These are phyloP conservation scores for Spatula clypeata DNA, from an alignment of 2,797 vertebrate genomes.

Conservation along the genomic window DNA sequence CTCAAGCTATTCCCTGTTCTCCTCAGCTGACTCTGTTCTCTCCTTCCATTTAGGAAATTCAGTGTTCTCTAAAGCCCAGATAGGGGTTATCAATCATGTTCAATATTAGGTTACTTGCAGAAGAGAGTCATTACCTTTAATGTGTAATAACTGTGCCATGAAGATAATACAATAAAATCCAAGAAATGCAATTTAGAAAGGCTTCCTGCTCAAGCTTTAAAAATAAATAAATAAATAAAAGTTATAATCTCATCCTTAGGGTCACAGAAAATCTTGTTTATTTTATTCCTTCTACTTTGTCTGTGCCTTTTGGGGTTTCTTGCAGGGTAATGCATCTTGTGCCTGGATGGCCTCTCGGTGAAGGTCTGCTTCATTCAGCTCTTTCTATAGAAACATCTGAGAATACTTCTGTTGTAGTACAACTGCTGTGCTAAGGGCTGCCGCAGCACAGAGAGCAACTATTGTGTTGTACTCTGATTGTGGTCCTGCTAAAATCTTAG, in stretches of 20 bases:
- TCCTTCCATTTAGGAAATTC: conserved; percentile 64
- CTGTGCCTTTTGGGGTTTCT: conserved; percentile 58
- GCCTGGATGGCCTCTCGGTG: background rate
- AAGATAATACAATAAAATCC: conserved; percentile 83
- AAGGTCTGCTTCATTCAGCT: background rate
- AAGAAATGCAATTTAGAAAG: conserved; percentile 83
- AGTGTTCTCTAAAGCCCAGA: conserved; percentile 63
- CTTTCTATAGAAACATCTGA: background rate
- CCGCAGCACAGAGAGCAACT: background rate
- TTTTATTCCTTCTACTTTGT: conserved; percentile 68
- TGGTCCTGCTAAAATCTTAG: background rate
- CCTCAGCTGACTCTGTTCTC: background rate
- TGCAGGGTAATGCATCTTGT: conserved; percentile 25
- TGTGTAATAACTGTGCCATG: conserved; percentile 82
- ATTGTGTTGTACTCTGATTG: background rate
- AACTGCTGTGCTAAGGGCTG: background rate
- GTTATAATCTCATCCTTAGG: conserved; percentile 75
- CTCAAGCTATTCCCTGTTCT: conserved; percentile 46
- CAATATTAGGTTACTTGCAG: conserved; percentile 81
- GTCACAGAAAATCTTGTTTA: conserved; percentile 79
- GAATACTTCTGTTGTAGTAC: background rate
- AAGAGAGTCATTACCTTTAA: conserved; percentile 83
- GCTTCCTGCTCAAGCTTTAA: conserved; percentile 74
- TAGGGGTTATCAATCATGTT: conserved; percentile 79
- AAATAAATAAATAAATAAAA: conserved; percentile 23